These are phyloP conservation scores for Nibea coibor DNA, from an alignment of 2,113 vertebrate genomes.

Conservation along the genomic window DNA sequence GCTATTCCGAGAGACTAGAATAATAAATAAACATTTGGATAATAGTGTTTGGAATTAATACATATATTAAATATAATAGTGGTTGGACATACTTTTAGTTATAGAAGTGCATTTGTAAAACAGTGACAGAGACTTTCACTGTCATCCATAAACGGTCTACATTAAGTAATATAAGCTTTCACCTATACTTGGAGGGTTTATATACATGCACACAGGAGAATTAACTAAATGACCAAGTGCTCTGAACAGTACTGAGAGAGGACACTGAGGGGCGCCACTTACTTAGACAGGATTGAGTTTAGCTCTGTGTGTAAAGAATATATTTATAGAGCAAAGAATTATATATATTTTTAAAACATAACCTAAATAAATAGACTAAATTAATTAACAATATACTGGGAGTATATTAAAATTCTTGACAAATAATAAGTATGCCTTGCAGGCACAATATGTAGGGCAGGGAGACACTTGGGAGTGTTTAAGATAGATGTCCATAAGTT, in stretches of 20 bases:
- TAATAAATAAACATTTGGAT: conserved; percentile 31
- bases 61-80: conserved; percentile 19
- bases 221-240: background rate
- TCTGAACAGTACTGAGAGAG: conserved; percentile 50
- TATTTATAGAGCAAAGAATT: background rate
- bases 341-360: background rate
- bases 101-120: conserved; percentile 58
- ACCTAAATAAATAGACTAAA: conserved; percentile 9
- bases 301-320: background rate
- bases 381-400: background rate
- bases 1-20: conserved; percentile 3
- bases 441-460: conserved; percentile 15
- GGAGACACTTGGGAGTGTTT: conserved; percentile 29
- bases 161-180: conserved; percentile 1
- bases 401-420: conserved; percentile 3
- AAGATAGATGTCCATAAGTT: conserved; percentile 6
- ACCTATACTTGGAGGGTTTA: conserved; percentile 4
- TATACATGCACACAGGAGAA: background rate
- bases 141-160: background rate
- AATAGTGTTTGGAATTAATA: no score
- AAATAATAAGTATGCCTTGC: conserved; percentile 18
- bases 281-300: conserved; percentile 27
- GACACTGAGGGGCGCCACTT: conserved; percentile 72
- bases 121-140: conserved; percentile 32
- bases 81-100: conserved; percentile 26